These are phyloP conservation scores for Cyphomyrmex costatus DNA, from an alignment of 1,140 invertebrate genomes.

Conservation along the genomic window DNA sequence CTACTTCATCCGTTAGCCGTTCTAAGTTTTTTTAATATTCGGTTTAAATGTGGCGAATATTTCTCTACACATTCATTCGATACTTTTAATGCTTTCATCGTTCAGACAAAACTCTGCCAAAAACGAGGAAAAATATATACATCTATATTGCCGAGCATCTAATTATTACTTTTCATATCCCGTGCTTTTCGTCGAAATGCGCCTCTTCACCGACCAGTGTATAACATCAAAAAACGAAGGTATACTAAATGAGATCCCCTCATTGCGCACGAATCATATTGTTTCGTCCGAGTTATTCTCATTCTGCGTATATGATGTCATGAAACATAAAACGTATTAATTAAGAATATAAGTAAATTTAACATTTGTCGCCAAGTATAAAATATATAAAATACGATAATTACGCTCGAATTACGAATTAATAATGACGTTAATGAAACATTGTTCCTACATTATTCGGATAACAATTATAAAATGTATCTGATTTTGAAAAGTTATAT, in stretches of 20 bases:
- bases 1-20: neutral
- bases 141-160: conserved; percentile 9
- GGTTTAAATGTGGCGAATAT: conserved; percentile 25
- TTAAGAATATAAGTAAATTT: neutral
- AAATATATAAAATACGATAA: neutral
- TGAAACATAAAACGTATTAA: conserved; percentile 13
- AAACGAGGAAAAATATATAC: conserved; percentile 17
- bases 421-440: neutral
- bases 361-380: neutral
- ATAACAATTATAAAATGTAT: neutral
- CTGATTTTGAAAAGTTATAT: neutral
- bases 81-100: conserved; percentile 35
- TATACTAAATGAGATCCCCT: neutral
- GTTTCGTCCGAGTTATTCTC: conserved; percentile 20
- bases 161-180: conserved; percentile 51
- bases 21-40: conserved; percentile 57
- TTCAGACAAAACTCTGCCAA: conserved; percentile 24
- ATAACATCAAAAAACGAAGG: conserved; percentile 10
- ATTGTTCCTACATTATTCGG: neutral
- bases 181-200: conserved; percentile 9
- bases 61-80: conserved; percentile 5
- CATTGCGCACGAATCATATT: conserved; percentile 18
- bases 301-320: neutral
- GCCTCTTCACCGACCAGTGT: neutral
- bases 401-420: neutral